Evolutionary conservation across 2,888 invertebrate species (phyloP), one percentile per base, ranked within the genome.

Genomic region (Diplazon laetatorius): DNA sequence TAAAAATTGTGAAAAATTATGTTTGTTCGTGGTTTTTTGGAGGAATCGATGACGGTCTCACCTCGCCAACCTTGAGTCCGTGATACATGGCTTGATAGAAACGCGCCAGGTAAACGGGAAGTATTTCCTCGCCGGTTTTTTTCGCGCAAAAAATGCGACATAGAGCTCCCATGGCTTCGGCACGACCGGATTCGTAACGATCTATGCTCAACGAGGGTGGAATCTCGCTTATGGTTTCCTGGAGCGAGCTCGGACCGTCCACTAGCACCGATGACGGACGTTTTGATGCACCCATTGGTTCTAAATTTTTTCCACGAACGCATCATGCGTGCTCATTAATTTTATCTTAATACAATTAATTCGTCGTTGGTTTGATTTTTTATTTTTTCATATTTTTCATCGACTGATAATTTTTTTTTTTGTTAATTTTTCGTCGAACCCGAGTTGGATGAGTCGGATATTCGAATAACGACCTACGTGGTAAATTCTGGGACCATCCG

Each of bases 111-210:
- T 99, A 99, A 0, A 96, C 96, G 0, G 98, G 97, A 68, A 97
- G 92, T 84, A 99, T 97, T 88, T 96, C 96, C 92, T 98, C 98
- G 46, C 97, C 96, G 0, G 98, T 97, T 91, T 97, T 97, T 92
- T 98, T 98, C 0, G 98, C 96, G 91, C 98, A 98, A 90, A 99
- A 96, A 88, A 99, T 97, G 86, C 98, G 94, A 91, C 99, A 99
- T 20, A 99, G 92, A 2, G 99, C 96, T 20, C 98, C 99, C 85
- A 99, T 93, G 0, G 99, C 99, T 91, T 98, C 98, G 0, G 99
- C 99, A 76, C 97, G 94, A 1, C 99, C 96, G 80, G 95, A 94
- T 90, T 96, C 96, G 85, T 95, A 96, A 83, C 95, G 95, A 85
- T 96, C 94, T 87, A 96, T 95, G 65, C 95, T 95, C 65, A 96